Evolutionary conservation across 2,113 vertebrate genomes (phyloP), one percentile per base, ranked within the genome.

Genomic region (Ammospiza nelsoni): DNA sequence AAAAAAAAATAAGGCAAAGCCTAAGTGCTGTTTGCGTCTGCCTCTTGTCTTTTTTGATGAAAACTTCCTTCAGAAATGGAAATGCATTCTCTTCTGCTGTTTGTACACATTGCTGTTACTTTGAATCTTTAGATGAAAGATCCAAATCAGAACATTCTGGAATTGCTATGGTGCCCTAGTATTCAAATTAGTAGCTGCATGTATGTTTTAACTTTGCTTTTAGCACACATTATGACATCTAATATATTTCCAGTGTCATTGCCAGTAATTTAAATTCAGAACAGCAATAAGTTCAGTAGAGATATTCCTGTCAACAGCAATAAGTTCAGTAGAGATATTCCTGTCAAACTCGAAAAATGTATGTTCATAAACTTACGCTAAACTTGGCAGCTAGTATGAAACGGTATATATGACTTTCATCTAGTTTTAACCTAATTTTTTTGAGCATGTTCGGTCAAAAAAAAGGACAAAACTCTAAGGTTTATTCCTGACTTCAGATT

Each of bases 51-150:
- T 59, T 87, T 88, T 71, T 87, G 67, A 79, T 79, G 51, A 92
- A 87, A 91, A 61, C 65, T 94, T 91, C 58, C 35, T 91, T 87
- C 71, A 77, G 68, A 72, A 75, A 90, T 94, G 68, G 75, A 96
- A 90, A 41, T 67, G 22, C 6, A 27, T 58, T 90, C 9, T 91
- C 20, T 90, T 89, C 41, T 57, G 14, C 37, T 88, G 41, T 75
- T 92, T 55, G 62, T 46, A 44, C 55, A 28, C 25, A 9, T 75
- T 58, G 41, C 29, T 83, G 23, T 94, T 82, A 43, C 21, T 87
- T 90, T 63, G 67, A 92, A 9, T 78, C 54, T 67, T 82, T 58
- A 41, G 16, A 20, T 62, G 31, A 67, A 83, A 90, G 84, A 76
- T 91, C 49, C 62, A 31, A 73, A 73, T 77, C 7, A 14, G 74